A percentile compares a stretch with the other conserved stretches of the same genome.
Conservation (phyloP, 2,888 invertebrate species). For the Junonia oenone region DNA sequence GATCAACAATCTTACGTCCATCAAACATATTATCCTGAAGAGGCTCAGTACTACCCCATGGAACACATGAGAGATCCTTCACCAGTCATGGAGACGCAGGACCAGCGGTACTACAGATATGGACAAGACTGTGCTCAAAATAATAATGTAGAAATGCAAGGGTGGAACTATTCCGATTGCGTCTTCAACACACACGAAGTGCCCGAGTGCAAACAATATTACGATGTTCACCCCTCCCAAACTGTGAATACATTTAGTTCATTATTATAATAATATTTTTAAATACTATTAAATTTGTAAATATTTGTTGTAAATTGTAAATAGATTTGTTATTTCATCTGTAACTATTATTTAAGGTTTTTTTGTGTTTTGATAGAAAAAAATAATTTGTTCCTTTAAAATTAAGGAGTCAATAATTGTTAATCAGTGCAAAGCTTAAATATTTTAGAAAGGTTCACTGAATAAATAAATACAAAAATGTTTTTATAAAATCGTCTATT, state of each 20-base stretch:
- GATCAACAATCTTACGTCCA: slow-evolving; percentile 59
- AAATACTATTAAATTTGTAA: slow-evolving; percentile 22
- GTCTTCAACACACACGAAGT: slow-evolving; percentile 52
- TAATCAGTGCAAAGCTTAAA: slow-evolving; percentile 21
- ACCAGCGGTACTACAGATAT: slow-evolving; percentile 62
- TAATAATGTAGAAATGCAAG: slow-evolving; percentile 51
- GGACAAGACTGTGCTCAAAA: slow-evolving; percentile 57
- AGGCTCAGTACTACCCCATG: slow-evolving; percentile 60
- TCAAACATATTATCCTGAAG: slow-evolving; percentile 65
- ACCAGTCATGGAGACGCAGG: slow-evolving; percentile 53
- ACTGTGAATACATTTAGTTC: slow-evolving; percentile 55
- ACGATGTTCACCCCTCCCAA: slow-evolving; percentile 56
- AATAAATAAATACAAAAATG: slow-evolving; percentile 44
- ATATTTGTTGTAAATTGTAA: slow-evolving; percentile 46
- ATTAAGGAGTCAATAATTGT: slow-evolving; percentile 11
- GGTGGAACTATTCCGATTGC: slow-evolving; percentile 64
- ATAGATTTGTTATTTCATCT: slow-evolving; percentile 32
- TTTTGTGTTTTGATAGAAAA: slow-evolving; percentile 8
- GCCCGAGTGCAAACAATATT: slow-evolving; percentile 59
- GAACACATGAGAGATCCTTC: slow-evolving; percentile 56
- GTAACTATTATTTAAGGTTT: slow-evolving; percentile 16
- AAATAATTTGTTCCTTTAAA: slow-evolving; percentile 28
- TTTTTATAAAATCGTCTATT: slow-evolving; percentile 76
- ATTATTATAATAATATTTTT: slow-evolving; percentile 50
- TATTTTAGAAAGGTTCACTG: slow-evolving; percentile 23